These are phyloP conservation scores for Orussus abietinus DNA, from an alignment of 1,140 invertebrate genomes.

Conservation along the genomic window DNA sequence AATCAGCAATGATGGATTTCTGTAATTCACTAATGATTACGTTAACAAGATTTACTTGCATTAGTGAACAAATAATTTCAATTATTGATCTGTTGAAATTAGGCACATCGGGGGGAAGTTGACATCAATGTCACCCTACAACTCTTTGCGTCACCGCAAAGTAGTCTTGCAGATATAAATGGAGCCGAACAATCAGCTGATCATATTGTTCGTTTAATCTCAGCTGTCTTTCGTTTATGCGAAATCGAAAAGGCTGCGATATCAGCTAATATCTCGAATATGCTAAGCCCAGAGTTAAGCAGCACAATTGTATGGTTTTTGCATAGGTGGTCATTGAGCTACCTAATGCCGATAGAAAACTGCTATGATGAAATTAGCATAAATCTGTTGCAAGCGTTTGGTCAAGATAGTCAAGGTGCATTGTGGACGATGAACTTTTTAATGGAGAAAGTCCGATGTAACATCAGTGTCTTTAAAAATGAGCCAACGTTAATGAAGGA, in stretches of 20 bases:
- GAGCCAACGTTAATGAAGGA: conserved; percentile 60
- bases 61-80: conserved; percentile 3
- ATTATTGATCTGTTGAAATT: conserved; percentile 15
- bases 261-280: conserved; percentile 57
- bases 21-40: conserved; percentile 5
- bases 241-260: conserved; percentile 66
- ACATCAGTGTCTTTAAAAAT: conserved; percentile 57
- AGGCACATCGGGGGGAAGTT: conserved; percentile 32
- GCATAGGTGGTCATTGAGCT: conserved; percentile 70
- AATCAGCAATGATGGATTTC: too few relatives aligned
- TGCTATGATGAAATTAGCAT: conserved; percentile 64
- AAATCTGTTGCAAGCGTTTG: conserved; percentile 60
- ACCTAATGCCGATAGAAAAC: conserved; percentile 67
- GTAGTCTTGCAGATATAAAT: conserved; percentile 49
- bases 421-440: conserved; percentile 62
- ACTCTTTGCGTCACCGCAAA: conserved; percentile 52
- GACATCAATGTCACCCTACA: conserved; percentile 50
- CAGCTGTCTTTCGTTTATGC: conserved; percentile 64
- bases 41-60: background rate
- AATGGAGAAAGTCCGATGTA: conserved; percentile 60
- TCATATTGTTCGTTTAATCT: conserved; percentile 63
- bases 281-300: conserved; percentile 78
- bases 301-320: conserved; percentile 79
- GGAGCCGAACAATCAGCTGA: conserved; percentile 57
- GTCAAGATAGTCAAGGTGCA: conserved; percentile 58